Conservation (phyloP, 2,888 invertebrate species). For the Seladonia tumulorum region DNA sequence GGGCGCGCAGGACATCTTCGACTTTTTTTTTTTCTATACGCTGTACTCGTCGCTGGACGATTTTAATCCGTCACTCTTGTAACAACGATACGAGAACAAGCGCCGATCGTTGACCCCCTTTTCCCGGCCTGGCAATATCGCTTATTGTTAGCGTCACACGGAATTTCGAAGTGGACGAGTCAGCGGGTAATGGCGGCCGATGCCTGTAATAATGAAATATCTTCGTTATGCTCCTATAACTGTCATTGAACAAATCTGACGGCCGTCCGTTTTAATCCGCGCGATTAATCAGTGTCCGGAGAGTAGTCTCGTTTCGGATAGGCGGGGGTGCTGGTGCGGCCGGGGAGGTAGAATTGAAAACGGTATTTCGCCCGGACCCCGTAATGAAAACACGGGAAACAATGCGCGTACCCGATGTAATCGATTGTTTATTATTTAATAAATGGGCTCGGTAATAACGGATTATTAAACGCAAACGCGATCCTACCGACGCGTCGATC, state of each 20-base stretch:
- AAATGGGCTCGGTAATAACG: background rate
- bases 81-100: constrained; percentile 11
- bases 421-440: constrained; percentile 16
- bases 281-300: constrained; percentile 42
- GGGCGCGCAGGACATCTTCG: constrained; percentile 24
- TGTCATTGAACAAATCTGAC: constrained; percentile 44
- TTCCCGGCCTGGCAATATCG: constrained; percentile 41
- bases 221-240: constrained; percentile 40
- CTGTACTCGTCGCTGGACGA: background rate
- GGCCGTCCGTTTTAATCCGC: constrained; percentile 45
- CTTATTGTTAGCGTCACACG: constrained; percentile 38
- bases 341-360: constrained; percentile 8
- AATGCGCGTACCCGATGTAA: background rate
- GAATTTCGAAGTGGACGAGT: constrained; percentile 38
- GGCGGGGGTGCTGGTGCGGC: too few species aligned
- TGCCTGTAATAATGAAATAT: constrained; percentile 55
- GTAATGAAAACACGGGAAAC: constrained; percentile 10
- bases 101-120: constrained; percentile 36
- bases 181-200: constrained; percentile 38
- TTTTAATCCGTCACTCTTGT: constrained; percentile 30
- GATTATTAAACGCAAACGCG: constrained; percentile 11
- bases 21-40: constrained; percentile 19
- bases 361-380: constrained; percentile 21
- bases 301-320: constrained; percentile 20
- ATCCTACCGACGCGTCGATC: background rate